Conservation (phyloP, 2,113 vertebrate genomes). For the Tragelaphus strepsiceros region DNA sequence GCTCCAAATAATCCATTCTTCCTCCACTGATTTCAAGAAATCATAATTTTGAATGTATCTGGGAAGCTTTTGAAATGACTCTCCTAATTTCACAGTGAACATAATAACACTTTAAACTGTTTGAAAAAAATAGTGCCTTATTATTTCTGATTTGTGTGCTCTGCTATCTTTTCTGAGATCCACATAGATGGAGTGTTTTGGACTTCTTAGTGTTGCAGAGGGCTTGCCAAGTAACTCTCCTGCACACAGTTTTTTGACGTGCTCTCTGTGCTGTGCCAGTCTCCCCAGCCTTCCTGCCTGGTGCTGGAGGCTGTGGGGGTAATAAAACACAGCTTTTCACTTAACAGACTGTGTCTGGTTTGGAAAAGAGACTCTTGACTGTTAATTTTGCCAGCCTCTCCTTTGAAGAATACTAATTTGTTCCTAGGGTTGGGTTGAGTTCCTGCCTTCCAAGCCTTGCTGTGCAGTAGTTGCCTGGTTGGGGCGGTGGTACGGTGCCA, state of each 20-base stretch:
- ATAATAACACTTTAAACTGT: not conserved
- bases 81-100: not conserved
- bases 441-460: not conserved
- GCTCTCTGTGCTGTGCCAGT: not conserved
- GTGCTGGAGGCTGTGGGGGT: not conserved
- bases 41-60: not conserved
- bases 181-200: not conserved
- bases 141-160: not conserved
- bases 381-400: not conserved
- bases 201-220: not conserved
- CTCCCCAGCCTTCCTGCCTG: not conserved
- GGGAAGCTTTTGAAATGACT: not conserved
- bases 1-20: not conserved
- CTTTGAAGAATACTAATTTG: not conserved
- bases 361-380: not conserved
- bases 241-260: not conserved
- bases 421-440: not conserved
- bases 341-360: not conserved
- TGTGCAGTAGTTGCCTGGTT: not conserved
- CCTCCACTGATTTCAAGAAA: conserved; percentile 3
- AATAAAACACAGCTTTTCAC: not conserved
- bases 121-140: not conserved
- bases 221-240: not conserved
- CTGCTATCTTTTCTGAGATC: not conserved
- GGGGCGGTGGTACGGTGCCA: not conserved